phyloP scores from a whole-genome alignment of 1,140 invertebrate species.

The Vanessa tameamea region DNA sequence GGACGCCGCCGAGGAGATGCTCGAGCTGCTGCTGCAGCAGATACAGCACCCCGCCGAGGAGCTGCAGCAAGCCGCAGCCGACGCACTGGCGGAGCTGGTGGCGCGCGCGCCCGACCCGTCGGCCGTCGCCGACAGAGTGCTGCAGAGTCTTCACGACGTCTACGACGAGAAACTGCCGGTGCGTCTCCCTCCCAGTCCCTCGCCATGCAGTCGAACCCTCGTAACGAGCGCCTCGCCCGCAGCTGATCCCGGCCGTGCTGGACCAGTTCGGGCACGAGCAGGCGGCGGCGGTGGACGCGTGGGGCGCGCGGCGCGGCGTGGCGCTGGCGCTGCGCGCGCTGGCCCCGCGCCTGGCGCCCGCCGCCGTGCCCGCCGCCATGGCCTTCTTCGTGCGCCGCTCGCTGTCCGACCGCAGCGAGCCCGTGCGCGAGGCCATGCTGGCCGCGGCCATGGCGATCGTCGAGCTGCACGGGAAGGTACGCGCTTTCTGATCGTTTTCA shows the following conservation, averaged over 20 bases:
- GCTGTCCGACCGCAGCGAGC: slow-evolving; percentile 91
- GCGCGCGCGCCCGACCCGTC: slow-evolving; percentile 65
- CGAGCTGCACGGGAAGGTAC: slow-evolving; percentile 94
- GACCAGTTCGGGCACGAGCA: slow-evolving; percentile 96
- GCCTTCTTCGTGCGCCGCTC: slow-evolving; percentile 93
- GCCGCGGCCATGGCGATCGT: slow-evolving; percentile 95
- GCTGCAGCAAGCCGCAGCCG: slow-evolving; percentile 89
- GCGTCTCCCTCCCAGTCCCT: not conserved
- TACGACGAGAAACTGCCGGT: slow-evolving; percentile 89
- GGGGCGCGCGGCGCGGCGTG: slow-evolving; percentile 93
- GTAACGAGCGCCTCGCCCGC: not conserved
- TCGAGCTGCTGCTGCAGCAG: slow-evolving; percentile 86
- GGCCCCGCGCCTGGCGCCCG: slow-evolving; percentile 84
- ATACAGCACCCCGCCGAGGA: slow-evolving; percentile 89
- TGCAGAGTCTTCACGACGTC: slow-evolving; percentile 85
- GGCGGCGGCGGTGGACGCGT: slow-evolving; percentile 91
- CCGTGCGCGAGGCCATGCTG: slow-evolving; percentile 94
- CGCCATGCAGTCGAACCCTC: no score
- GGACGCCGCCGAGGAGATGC: slow-evolving; percentile 81
- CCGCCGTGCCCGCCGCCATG: slow-evolving; percentile 86
- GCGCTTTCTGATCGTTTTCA: no score
- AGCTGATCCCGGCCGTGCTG: slow-evolving; percentile 90
- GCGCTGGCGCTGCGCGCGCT: slow-evolving; percentile 90
- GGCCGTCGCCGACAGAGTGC: slow-evolving; percentile 75
- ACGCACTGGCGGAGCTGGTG: slow-evolving; percentile 87